Base-by-base conservation (phyloP, 1,140 invertebrate species). In the Drosophila ananassae region DNA sequence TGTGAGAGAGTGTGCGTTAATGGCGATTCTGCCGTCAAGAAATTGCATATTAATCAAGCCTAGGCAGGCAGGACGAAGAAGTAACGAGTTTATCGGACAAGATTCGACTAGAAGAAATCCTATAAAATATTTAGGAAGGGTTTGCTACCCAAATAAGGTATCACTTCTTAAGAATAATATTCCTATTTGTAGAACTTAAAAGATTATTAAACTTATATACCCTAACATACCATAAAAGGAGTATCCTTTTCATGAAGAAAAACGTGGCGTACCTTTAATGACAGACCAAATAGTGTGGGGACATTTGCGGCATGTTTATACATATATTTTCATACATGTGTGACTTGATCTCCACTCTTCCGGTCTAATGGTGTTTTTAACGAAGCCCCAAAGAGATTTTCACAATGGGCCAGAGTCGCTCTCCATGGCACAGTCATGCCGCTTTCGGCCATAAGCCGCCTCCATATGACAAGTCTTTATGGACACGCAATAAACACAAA, bases 31-130 rank as follows among this genome's bases (percentile, higher is more conserved):
- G 66, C 73, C 68, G 71, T 87, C 68, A 77, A 78, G 78, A 87
- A 85, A 85, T 87, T 82, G 78, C 83, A 85, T 85, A 89, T 85
- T 85, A 82, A 85, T 85, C 82, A 85, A 85, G 51, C 61, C 62
- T 61, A 56, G 73, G 69, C 63, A 37, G 57, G 51, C 52, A 77
- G 76, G 41, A 57, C 24, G 25, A 44, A 68, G 68, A 76, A 28
- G 37, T 46, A 21, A 13, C 30, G 39, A 48, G 44, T 12, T 47
- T 6, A 21, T 37, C n/a, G 34, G 13, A 6, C 21, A 24, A 25
- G 17, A 6, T 12, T n/a, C 25, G 75, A 28, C 8, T 13, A n/a
- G 21, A 30, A 3, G 1, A 22, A 39, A 72, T 54, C 21, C 39
- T 46, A 1, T 25, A 25, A 9, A 12, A 2, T 6, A 8, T 28